Evolutionary conservation across 2,888 invertebrate species (phyloP), one percentile per base, ranked within the genome.

Genomic region (Margaritifera margaritifera): DNA sequence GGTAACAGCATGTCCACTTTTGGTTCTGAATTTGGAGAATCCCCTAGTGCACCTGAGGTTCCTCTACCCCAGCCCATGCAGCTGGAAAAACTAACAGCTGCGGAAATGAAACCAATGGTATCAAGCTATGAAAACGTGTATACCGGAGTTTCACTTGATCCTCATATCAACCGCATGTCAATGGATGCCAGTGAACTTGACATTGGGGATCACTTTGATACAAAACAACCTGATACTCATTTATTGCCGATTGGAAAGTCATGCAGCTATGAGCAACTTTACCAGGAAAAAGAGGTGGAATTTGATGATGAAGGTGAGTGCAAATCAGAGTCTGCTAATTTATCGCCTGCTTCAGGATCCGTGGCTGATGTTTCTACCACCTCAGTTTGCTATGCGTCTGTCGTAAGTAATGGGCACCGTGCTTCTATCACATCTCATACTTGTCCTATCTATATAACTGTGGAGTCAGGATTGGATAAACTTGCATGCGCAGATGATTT

Each of bases 181-280:
- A 72, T 78, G 71, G 82, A 80, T 66, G 81, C 79, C 8, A 80
- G 78, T 69, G 80, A 81, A 66, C 72, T 82, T 52, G 86, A 87
- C 57, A 85, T 87, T 53, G 89, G 89, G 24, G 86, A 84, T 68
- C 77, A 79, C 50, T 85, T 86, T 74, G 86, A 84, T 67, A 84
- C 84, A 56, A 83, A 82, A 63, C 87, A 87, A 62, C 72, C 77
- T 8, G 84, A 85, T 62, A 65, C 74, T 24, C 83, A 85, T 66
- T 78, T 84, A 62, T 72, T 77, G 57, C 64, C 77, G 20, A 65
- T 74, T 54, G 84, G 83, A 42, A 75, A 75, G 52, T 78, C 85
- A 11, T 86, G 85, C 57, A 86, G 86, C 69, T 87, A 83, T 72
- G 87, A 87, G 75, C 79, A 84, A 54, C 79, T 86, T 24, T 87